Conservation (phyloP, 2,888 invertebrate species). For the Hermodice carunculata region DNA sequence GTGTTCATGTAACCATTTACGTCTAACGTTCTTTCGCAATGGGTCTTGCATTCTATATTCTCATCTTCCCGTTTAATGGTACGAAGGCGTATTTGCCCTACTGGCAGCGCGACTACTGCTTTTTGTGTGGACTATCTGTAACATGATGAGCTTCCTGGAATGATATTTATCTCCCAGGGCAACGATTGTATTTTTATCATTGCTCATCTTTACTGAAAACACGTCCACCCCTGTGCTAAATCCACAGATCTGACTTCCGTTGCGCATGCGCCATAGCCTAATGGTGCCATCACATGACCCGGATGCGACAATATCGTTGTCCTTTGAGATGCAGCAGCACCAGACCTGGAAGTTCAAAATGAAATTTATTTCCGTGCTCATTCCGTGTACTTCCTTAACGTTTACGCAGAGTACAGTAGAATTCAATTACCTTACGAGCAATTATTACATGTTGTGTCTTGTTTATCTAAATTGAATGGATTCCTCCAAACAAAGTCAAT, state of each 20-base stretch:
- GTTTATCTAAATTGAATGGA: too few relatives aligned
- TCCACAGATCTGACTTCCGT: slow-evolving; percentile 63
- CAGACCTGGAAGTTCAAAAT: too few relatives aligned
- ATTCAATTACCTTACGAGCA: too few relatives aligned
- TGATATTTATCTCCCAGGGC: slow-evolving; percentile 68
- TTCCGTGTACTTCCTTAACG: too few relatives aligned
- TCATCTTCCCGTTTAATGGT: too few relatives aligned
- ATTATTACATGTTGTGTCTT: too few relatives aligned
- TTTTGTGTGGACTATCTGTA: slow-evolving; percentile 61
- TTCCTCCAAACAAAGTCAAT: too few relatives aligned
- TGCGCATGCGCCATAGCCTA: slow-evolving; percentile 65
- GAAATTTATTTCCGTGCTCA: too few relatives aligned
- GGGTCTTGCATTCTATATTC: too few relatives aligned
- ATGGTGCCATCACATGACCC: slow-evolving; percentile 68
- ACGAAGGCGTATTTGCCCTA: slow-evolving; percentile 27
- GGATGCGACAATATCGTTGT: slow-evolving; percentile 67
- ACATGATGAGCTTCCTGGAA: slow-evolving; percentile 68
- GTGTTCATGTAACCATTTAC: too few relatives aligned
- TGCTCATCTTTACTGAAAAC: slow-evolving; percentile 67
- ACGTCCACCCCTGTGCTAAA: slow-evolving; percentile 68
- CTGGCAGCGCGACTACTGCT: slow-evolving; percentile 24
- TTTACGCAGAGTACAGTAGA: too few relatives aligned
- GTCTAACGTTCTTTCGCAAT: too few relatives aligned
- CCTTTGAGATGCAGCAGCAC: slow-evolving; percentile 65
- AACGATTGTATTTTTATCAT: slow-evolving; percentile 68